Evolutionary conservation across 1,140 invertebrate genomes (phyloP).

Genomic region (Limonius californicus): DNA sequence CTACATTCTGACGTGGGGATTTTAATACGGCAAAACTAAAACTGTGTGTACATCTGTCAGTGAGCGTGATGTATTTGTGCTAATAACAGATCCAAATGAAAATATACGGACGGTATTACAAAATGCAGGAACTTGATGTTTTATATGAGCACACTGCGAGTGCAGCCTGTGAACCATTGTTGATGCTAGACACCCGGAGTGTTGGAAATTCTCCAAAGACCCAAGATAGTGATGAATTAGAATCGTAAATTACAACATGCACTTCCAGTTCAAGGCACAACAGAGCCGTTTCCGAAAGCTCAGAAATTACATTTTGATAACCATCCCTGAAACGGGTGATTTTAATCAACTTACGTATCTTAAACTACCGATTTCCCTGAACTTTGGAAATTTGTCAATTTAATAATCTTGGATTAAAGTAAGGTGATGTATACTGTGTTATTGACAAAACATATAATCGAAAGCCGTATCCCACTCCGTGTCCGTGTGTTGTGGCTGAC

Average conservation of each 20-base stretch:
- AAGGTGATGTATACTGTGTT: too few relatives aligned
- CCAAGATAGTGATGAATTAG: conserved; percentile 6
- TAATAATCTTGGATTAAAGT: too few relatives aligned
- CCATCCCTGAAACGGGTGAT: too few relatives aligned
- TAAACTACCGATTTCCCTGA: too few relatives aligned
- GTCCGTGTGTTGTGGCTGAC: too few relatives aligned
- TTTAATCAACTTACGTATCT: too few relatives aligned
- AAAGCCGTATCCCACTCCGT: too few relatives aligned
- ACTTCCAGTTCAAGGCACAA: background rate
- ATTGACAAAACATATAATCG: too few relatives aligned
- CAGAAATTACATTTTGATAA: too few relatives aligned
- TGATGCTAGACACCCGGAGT: background rate
- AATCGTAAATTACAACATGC: background rate
- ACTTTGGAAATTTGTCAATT: too few relatives aligned
- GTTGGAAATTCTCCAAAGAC: conserved; percentile 12
- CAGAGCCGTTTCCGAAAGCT: too few relatives aligned
- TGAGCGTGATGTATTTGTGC: background rate
- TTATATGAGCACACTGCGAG: background rate
- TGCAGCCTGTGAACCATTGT: conserved; percentile 3
- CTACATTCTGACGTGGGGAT: background rate
- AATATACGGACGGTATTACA: conserved; percentile 9
- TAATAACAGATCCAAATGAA: conserved; percentile 3
- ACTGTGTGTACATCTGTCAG: background rate
- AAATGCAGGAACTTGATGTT: conserved; percentile 10
- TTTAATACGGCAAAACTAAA: background rate